Conservation (phyloP, 1,140 invertebrate species). For the Atopsyche davidsoni region DNA sequence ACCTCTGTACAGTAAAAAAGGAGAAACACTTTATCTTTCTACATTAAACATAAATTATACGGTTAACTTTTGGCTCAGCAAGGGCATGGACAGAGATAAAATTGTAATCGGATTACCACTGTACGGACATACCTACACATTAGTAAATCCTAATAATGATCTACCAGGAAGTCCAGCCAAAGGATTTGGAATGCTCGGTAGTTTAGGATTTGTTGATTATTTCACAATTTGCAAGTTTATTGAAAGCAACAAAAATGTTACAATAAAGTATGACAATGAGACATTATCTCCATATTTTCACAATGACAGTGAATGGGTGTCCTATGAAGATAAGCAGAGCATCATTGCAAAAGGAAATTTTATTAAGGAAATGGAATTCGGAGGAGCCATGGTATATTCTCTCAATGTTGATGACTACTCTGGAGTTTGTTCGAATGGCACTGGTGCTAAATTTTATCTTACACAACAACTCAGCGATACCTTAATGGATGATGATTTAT, state of each 20-base stretch:
- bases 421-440: slow-evolving; percentile 13
- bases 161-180: slow-evolving; percentile 63
- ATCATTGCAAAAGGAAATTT: slow-evolving; percentile 65
- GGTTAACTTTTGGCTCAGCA: slow-evolving; percentile 68
- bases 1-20: slow-evolving; percentile 58
- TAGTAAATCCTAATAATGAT: slow-evolving; percentile 62
- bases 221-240: slow-evolving; percentile 63
- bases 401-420: slow-evolving; percentile 63
- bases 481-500: slow-evolving; percentile 25
- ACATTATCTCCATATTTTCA: slow-evolving; percentile 75
- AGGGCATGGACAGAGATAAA: slow-evolving; percentile 77
- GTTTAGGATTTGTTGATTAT: slow-evolving; percentile 67
- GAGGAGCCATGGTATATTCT: slow-evolving; percentile 71
- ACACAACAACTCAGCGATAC: slow-evolving; percentile 17
- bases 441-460: slow-evolving; percentile 10
- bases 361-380: slow-evolving; percentile 55
- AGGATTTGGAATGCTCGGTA: slow-evolving; percentile 59
- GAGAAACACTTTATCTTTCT: slow-evolving; percentile 59
- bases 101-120: slow-evolving; percentile 84
- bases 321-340: slow-evolving; percentile 76
- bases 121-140: slow-evolving; percentile 76
- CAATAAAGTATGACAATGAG: slow-evolving; percentile 56
- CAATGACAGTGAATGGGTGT: slow-evolving; percentile 75
- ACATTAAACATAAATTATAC: slow-evolving; percentile 81
- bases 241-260: slow-evolving; percentile 40